A percentile compares a stretch with the other conserved stretches of the same genome.
phyloP scores from a whole-genome alignment of 2,888 invertebrate species.

The Pediacus dermestoides region DNA sequence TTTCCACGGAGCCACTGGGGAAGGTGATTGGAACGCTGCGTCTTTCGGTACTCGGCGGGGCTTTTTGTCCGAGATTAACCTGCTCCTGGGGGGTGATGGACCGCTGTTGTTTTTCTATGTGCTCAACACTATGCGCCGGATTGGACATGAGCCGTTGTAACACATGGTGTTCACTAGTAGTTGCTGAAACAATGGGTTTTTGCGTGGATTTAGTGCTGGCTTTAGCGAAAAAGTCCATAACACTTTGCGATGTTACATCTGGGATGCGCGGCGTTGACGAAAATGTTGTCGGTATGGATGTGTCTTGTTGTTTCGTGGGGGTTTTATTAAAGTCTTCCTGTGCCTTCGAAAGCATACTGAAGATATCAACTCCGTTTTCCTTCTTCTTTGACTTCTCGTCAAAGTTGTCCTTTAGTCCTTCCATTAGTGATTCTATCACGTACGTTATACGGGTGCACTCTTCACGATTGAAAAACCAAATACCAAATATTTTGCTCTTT shows the following conservation, averaged over 20 bases:
- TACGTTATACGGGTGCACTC: constrained; percentile 81
- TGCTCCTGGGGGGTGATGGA: constrained; percentile 68
- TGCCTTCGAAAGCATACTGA: constrained; percentile 85
- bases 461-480: constrained; percentile 92
- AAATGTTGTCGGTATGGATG: constrained; percentile 34
- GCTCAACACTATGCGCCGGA: constrained; percentile 80
- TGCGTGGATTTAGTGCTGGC: constrained; percentile 60
- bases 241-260: constrained; percentile 75
- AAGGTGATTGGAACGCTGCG: constrained; percentile 42
- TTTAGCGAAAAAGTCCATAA: constrained; percentile 84
- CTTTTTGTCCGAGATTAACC: constrained; percentile 25
- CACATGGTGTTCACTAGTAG: constrained; percentile 53
- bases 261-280: constrained; percentile 56
- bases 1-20: constrained; percentile 27
- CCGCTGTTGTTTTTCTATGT: constrained; percentile 83
- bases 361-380: constrained; percentile 63
- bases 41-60: constrained; percentile 32
- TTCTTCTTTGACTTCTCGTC: constrained; percentile 43
- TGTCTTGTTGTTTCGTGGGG: constrained; percentile 42
- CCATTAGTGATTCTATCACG: constrained; percentile 68
- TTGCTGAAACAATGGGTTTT: constrained; percentile 51
- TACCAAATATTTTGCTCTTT: constrained; percentile 82
- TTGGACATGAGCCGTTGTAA: constrained; percentile 79
- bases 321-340: constrained; percentile 78
- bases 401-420: constrained; percentile 54